Evolutionary conservation across 1,140 invertebrate genomes (phyloP), one percentile per base, ranked within the genome.

Genomic region (Hydropsyche tenuis): DNA sequence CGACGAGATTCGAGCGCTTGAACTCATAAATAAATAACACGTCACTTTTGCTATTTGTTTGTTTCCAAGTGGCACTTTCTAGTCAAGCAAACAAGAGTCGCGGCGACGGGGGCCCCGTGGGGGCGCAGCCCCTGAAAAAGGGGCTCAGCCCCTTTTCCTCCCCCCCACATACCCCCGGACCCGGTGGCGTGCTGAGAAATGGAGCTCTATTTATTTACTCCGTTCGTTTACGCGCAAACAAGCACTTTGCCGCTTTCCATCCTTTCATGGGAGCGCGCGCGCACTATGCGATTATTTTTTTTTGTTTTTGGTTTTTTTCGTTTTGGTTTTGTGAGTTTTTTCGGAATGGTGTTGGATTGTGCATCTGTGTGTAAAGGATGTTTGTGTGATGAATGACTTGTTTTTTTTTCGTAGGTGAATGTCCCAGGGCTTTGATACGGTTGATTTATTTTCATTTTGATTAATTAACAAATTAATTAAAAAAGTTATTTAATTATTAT

Each of bases 201-300:
- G 70, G 70, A 72, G 56, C 70, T 72, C 70, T 72, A 72, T 72
- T 72, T 72, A 72, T 72, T 72, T 72, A 72, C 70, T 72, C 62
- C 70, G 70, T 64, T 64, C 70, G 70, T 72, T 72, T 72, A 72
- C 70, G 70, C 70, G 70, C 70, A 63, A 64, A 64, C 70, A 72
- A 72, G 70, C 70, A 72, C 70, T 72, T 72, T 72, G 70, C 70
- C 70, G 70, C 56, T 70, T 70, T 70, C 68, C 48, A 70, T 70
- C 68, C 68, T 70, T 70, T 70, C 68, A 53, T 42, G 25, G 68
- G 14, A 37, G 9, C 30, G 30, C 9, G 30, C 9, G 30, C 30
- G 27, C 46, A 48, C 51, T 65, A 45, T 56, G 43, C 45, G 65
- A 46, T 48, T 23, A n/a, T 45, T 68, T 45, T n/a, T n/a, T 43